Evolutionary conservation across 2,113 vertebrate genomes (phyloP).

Genomic region (Pogona vitticeps): DNA sequence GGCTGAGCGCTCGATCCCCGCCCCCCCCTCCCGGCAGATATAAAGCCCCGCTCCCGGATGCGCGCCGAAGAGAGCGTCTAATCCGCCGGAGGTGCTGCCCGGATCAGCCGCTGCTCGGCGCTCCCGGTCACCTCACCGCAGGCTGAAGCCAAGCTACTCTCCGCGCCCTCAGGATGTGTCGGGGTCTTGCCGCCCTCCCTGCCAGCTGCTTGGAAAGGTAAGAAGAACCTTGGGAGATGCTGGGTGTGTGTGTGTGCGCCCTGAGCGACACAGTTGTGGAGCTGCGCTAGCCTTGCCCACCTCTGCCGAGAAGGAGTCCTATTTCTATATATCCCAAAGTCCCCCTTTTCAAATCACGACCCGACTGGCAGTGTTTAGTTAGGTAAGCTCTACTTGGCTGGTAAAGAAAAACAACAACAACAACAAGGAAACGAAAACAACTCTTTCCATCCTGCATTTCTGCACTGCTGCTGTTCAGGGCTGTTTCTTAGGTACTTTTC

Average conservation of each 20-base stretch:
- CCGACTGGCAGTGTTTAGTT: not conserved
- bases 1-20: slow-evolving; percentile 29
- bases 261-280: not conserved
- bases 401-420: not conserved
- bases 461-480: not conserved
- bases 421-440: not conserved
- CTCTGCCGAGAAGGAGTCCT: not conserved
- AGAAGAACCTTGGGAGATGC: slow-evolving; percentile 39
- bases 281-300: not conserved
- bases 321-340: not conserved
- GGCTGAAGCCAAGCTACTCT: slow-evolving; percentile 38
- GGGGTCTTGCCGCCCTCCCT: slow-evolving; percentile 80
- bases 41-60: slow-evolving; percentile 63
- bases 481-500: not conserved
- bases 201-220: slow-evolving; percentile 90
- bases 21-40: slow-evolving; percentile 69
- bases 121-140: accelerated
- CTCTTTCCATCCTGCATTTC: not conserved
- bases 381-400: not conserved
- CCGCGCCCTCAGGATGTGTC: slow-evolving; percentile 80
- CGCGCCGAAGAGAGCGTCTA: accelerated
- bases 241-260: not conserved
- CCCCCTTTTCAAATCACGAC: not conserved
- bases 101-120: not conserved
- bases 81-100: accelerated